phyloP scores from a whole-genome alignment of 2,888 invertebrate genomes.

The Yponomeuta plumbellus region DNA sequence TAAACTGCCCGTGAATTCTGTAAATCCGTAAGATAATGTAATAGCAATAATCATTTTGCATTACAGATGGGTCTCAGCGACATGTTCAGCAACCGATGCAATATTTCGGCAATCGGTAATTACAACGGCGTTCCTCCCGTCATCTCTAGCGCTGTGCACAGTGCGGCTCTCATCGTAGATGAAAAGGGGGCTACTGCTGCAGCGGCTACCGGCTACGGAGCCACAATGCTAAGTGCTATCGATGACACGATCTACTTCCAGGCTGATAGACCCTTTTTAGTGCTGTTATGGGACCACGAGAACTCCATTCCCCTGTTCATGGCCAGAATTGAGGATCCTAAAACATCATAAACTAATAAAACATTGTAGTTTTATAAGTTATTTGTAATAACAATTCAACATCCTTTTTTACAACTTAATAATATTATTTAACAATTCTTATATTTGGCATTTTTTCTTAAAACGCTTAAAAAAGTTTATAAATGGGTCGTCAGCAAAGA shows the following conservation, averaged over 20 bases:
- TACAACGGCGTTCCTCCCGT: slow-evolving; percentile 39
- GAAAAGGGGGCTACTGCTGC: slow-evolving; percentile 70
- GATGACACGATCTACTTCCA: slow-evolving; percentile 46
- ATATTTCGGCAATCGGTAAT: slow-evolving; percentile 48
- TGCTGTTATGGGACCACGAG: slow-evolving; percentile 63
- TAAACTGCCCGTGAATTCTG: too few relatives aligned
- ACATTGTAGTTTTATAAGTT: too few relatives aligned
- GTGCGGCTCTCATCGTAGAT: slow-evolving; percentile 68
- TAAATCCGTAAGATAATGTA: too few relatives aligned
- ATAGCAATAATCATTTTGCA: too few relatives aligned
- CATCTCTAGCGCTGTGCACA: slow-evolving; percentile 66
- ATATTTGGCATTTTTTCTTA: slow-evolving; percentile 29
- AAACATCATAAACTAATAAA: too few relatives aligned
- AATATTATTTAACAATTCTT: slow-evolving; percentile 36
- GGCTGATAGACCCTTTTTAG: slow-evolving; percentile 68
- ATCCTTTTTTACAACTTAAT: slow-evolving; percentile 1
- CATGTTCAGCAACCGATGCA: slow-evolving; percentile 53
- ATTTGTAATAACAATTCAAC: too few relatives aligned
- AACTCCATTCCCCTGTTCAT: slow-evolving; percentile 67
- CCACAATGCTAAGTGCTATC: slow-evolving; percentile 66
- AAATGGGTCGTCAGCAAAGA: slow-evolving; percentile 61
- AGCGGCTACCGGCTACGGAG: slow-evolving; percentile 60
- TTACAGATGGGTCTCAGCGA: slow-evolving; percentile 65
- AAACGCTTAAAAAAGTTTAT: slow-evolving; percentile 41
- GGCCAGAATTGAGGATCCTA: slow-evolving; percentile 65